Evolutionary conservation across 2,888 invertebrate species (phyloP).

Genomic region (Eugnorisma glareosa): DNA sequence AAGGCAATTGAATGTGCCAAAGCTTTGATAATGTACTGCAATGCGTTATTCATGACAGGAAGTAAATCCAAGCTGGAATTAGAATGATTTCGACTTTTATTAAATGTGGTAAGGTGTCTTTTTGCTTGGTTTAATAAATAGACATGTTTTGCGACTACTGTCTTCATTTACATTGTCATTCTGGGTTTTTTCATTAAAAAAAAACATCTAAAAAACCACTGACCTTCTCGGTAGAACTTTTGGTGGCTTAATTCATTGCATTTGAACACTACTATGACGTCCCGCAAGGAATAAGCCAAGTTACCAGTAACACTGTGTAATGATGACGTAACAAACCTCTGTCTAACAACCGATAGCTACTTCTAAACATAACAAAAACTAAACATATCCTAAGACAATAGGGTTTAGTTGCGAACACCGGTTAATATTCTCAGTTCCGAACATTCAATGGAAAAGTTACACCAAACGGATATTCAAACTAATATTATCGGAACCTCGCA

Average conservation of each 20-base stretch:
- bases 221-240: background rate
- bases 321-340: background rate
- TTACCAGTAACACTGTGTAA: background rate
- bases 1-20: slow-evolving; percentile 47
- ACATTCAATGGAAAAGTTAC: slow-evolving; percentile 47
- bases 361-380: background rate
- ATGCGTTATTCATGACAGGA: slow-evolving; percentile 60
- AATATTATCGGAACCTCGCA: slow-evolving; percentile 40
- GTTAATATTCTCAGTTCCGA: slow-evolving; percentile 27
- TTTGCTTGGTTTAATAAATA: background rate
- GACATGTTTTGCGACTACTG: background rate
- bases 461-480: slow-evolving; percentile 61
- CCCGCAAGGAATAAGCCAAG: background rate
- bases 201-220: background rate
- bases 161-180: no score
- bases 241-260: background rate
- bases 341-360: background rate
- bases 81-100: slow-evolving; percentile 18
- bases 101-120: background rate
- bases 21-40: slow-evolving; percentile 56
- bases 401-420: slow-evolving; percentile 29
- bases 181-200: background rate
- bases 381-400: background rate
- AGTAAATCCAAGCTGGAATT: slow-evolving; percentile 31
- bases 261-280: background rate